Evolutionary conservation across 2,797 vertebrate genomes (phyloP), one percentile per base, ranked within the genome.

Genomic region (Enteromius paludinosus): DNA sequence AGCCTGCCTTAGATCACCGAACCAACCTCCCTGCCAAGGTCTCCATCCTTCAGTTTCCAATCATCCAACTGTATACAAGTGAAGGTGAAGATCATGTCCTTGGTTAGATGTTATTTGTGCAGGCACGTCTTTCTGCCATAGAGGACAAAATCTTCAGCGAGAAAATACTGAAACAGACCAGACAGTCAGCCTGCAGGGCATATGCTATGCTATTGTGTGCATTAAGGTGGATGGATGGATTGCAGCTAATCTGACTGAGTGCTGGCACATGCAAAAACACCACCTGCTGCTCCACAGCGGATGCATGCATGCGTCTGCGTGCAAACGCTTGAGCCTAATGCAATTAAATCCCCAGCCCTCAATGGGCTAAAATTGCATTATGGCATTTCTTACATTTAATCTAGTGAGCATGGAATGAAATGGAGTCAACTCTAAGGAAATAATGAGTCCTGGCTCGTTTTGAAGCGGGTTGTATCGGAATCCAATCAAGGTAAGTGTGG

Each of bases 161-260:
- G 15, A 52, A 64, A 74, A 43, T 62, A 38, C 28, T 1, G 2
- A 23, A 47, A 56, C 18, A 61, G 15, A 61, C 23, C 49, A 38
- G 71, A 59, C 33, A 41, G 14, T 38, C 43, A 3, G 33, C 30
- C 20, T 56, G 4, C 20, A 56, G 64, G 61, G 64, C 76, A 78
- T 66, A 78, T 68, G 47, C 52, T 41, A 56, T 45, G 80, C 64
- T 54, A 84, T 71, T 86, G 81, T 38, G 77, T 54, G 83, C 47
- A 59, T 84, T 90, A 91, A 90, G 87, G 86, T 88, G 88, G 91
- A 92, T 87, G 89, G 91, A 93, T 90, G 90, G 85, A 85, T 88
- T 90, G 90, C 78, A 59, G 88, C 87, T 91, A 91, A 93, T 93
- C 92, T 92, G 90, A 89, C 91, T 92, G 90, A 94, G 92, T 91